Base-by-base conservation (phyloP, 2,113 vertebrate species). In the Malurus alboscapulatus region DNA sequence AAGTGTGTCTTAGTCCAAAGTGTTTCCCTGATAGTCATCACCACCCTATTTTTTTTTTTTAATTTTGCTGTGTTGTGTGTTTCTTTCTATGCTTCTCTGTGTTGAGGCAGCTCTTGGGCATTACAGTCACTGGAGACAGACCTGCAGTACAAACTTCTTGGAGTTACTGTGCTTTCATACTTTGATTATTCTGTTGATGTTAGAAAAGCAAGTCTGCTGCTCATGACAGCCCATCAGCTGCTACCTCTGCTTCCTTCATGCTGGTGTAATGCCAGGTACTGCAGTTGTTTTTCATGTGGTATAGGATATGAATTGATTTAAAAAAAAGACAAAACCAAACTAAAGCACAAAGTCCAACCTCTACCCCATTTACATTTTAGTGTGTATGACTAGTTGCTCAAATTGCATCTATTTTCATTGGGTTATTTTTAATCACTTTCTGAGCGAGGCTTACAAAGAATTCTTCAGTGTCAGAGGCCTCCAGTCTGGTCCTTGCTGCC, bases 401-500 rank as follows among this genome's bases (percentile, higher is more conserved):
- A 34, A 32, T 58, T 69, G n/a, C 10, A 42, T 53, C 34, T 0
- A 0, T 61, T 87, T 42, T 63, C 16, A 17, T 5, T 59, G 40
- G 30, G 12, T 81, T 74, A 19, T 67, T 91, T 88, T 51, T 40
- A 55, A 62, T 84, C 6, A 4, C 14, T 84, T 63, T 67, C 20
- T 19, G 40, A 62, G 27, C 0, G 0, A 40, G 54, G 19, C n/a
- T 40, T 61, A 1, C 18, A 20, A 83, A 38, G 54, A 66, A 53
- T 65, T 78, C n/a, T 82, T 21, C 27, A 18, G 0, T 63, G 58
- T 57, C 47, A 27, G 72, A 75, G 53, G 45, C 21, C 53, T 87
- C 38, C 9, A 29, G 51, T 7, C 20, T 55, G 32, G 24, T 69
- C 34, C 66, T 34, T 69, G 75, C 48, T 8, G 2, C 51, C 25